Base-by-base conservation (phyloP, 2,797 vertebrate species). In the Eulemur albifrons region DNA sequence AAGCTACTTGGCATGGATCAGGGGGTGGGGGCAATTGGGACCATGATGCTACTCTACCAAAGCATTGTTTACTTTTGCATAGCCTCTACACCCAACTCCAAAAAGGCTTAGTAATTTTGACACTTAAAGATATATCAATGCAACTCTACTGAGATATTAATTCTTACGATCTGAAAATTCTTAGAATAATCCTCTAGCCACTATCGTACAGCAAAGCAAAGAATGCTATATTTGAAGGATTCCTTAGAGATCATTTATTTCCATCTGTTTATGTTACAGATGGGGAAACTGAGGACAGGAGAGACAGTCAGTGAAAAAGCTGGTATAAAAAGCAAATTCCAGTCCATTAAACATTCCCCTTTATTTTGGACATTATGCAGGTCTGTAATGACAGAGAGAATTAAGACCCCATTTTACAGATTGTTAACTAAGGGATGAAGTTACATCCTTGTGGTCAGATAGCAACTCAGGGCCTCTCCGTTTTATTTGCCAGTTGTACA, bases 351-450 rank as follows among this genome's bases (percentile, higher is more conserved):
- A 69, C 20, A 45, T 63, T 38, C n/a, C 45, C 40, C 73, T 92
- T 50, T 69, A 43, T 57, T 80, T 61, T 69, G 30, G 61, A 90
- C 45, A 76, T 9, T 4, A 2, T 14, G 52, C 6, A n/a, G 38
- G n/a, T 87, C 45, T 54, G 18, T 35, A 88, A 59, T 15, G 43
- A 50, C 81, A 54, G 40, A 61, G 79, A 54, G 45, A 70, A 73
- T 54, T 35, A 88, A 80, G 52, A 45, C 17, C 69, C 88, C 70
- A 69, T 84, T 95, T 91, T 87, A 89, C 67, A 96, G 94, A 93
- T 90, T 90, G 89, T 91, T 93, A 84, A 67, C 70, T 30, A 25
- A 88, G 40, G 63, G 73, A 84, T 63, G 72, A 32, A 92, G 63
- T 84, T 57, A 67, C 23, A 50, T 38, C 86, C n/a, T 50, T 50